These are phyloP conservation scores for Tortricodes alternella DNA, from an alignment of 2,888 invertebrate species.

Conservation along the genomic window DNA sequence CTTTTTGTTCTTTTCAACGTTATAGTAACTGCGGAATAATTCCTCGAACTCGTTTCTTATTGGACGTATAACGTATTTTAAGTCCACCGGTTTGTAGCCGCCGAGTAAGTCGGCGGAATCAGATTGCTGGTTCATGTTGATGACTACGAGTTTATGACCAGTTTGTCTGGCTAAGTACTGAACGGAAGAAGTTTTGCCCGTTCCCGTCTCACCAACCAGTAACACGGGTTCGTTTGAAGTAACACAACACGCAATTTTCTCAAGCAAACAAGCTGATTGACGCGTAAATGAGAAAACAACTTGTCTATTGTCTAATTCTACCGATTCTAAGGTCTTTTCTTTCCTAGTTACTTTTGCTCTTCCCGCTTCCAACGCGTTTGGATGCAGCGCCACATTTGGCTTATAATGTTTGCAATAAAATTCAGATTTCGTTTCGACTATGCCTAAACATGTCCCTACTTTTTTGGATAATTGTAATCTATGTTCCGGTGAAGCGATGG, in stretches of 20 bases:
- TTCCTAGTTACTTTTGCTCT: conserved; percentile 82
- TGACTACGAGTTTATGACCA: conserved; percentile 93
- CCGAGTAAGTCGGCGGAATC: conserved; percentile 98
- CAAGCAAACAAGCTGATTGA: conserved; percentile 90
- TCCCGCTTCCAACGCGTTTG: conserved; percentile 86
- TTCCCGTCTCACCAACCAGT: conserved; percentile 98
- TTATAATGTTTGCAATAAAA: conserved; percentile 91
- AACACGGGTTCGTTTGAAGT: conserved; percentile 93
- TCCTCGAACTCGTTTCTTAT: conserved; percentile 91
- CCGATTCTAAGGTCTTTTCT: conserved; percentile 63
- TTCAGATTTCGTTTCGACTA: conserved; percentile 91
- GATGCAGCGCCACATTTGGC: conserved; percentile 86
- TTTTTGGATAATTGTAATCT: conserved; percentile 87
- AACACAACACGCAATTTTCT: conserved; percentile 93
- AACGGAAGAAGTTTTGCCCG: conserved; percentile 97
- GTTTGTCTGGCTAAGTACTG: conserved; percentile 94
- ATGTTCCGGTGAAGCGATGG: conserved; percentile 85
- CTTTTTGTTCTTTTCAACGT: conserved; percentile 89
- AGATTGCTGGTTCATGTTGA: conserved; percentile 99
- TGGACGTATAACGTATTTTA: conserved; percentile 91
- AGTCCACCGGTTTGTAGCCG: conserved; percentile 97
- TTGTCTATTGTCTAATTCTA: conserved; percentile 67
- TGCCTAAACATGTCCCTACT: conserved; percentile 91
- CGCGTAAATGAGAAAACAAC: conserved; percentile 91
- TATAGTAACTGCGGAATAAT: conserved; percentile 90